Base-by-base conservation (phyloP, 1,140 invertebrate species). In the Idris sp. region DNA sequence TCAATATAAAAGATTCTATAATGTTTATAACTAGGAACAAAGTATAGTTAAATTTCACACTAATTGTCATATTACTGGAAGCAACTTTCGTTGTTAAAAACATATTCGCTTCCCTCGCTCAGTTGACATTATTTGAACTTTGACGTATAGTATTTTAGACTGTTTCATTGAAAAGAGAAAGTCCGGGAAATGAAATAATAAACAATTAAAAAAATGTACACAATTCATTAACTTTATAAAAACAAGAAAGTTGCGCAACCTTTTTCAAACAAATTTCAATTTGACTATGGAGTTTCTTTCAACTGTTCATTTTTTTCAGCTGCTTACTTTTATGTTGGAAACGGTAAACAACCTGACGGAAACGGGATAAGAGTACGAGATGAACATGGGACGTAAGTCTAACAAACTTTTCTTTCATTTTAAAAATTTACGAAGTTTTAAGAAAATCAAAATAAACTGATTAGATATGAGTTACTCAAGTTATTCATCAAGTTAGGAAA, bases 261-360 rank as follows among this genome's bases (percentile, higher is more conserved):
- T 4, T 22, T 22, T 22, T 22, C 19, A 6, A 22, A 22, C 19
- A 2, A 4, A 4, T 22, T 2, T 22, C 19, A 22, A 22, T 22
- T 22, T 4, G 19, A 6, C 6, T 38, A 18, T 38, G 14, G 8
- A 5, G 14, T 16, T 13, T 14, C 1, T 26, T 13, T 25, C 4
- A 28, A 35, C 16, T n/a, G n/a, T n/a, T n/a, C n/a, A n/a, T 18
- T 19, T 30, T 49, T 89, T 88, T 46, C 87, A 96, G 95, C 94
- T 59, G 95, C 95, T 2, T 96, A 93, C 81, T 96, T 96, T 87
- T 97, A 95, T 86, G 94, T 92, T 49, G 95, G 95, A 31, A 92
- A 89, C 44, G 90, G 90, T 1, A 91, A 91, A 78, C 82, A 87
- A 14, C 90, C 92, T 0, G 91, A 91, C 36, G 87, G 87, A 19